Evolutionary conservation across 2,797 vertebrate species (phyloP), one percentile per base, ranked within the genome.

Genomic region (Pampus argenteus): DNA sequence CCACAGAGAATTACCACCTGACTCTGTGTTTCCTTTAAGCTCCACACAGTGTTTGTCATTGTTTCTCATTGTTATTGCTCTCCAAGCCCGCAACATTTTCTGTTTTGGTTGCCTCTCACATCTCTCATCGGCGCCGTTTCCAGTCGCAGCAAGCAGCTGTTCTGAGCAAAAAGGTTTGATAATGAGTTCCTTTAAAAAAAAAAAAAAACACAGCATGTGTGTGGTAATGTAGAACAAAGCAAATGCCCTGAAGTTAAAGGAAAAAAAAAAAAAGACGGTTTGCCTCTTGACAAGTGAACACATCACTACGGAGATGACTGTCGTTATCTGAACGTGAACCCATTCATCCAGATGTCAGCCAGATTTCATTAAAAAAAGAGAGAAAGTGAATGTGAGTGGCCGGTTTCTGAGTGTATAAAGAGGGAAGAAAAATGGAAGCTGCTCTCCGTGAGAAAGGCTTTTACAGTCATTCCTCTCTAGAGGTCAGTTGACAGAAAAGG

Each of bases 291-390:
- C 48, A 78, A 48, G 72, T 52, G n/a, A 66, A 56, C 28, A 15
- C 47, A 29, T 85, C 74, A 52, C 71, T 48, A 50, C 70, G 55
- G 78, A 65, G 73, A 88, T 48, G 26, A 70, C 57, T 26, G 63
- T 59, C 82, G 64, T 76, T 81, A 50, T 72, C 55, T 25, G 54
- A 65, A 51, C 49, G 62, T 42, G 28, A 61, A 50, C 58, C 36
- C 52, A 59, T 18, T 61, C 31, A 38, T 49, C 15, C 18, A 36
- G 28, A 60, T 84, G 72, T 77, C 44, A 25, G 57, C 17, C 28
- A 45, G 38, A 71, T 86, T 80, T 81, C 11, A 74, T n/a, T n/a
- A 73, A 72, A 81, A 72, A 74, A 29, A 78, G 56, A 44, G 55
- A 45, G 66, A 34, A 22, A 25, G 34, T 14, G 40, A 14, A 52